phyloP scores from a whole-genome alignment of 2,888 invertebrate genomes.

The Limenitis camilla region DNA sequence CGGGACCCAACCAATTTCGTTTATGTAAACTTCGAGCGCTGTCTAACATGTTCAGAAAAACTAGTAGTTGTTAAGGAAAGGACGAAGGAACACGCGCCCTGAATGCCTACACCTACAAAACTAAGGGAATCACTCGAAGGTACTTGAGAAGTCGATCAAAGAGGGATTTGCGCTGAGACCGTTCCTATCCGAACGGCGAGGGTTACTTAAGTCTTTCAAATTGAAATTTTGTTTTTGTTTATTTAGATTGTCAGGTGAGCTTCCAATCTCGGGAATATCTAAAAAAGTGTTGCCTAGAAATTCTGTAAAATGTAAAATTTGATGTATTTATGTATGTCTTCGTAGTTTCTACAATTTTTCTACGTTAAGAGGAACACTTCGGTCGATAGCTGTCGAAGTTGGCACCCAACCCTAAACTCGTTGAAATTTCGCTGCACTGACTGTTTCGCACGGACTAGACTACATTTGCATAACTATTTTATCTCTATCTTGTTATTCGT shows the following conservation, averaged over 20 bases:
- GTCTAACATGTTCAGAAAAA: conserved; percentile 23
- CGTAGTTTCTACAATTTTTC: not conserved
- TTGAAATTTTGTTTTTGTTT: conserved; percentile 65
- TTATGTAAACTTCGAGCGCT: conserved; percentile 22
- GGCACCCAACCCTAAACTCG: conserved; percentile 34
- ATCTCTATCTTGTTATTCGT: conserved; percentile 37
- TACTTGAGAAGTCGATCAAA: conserved; percentile 57
- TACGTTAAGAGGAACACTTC: not conserved
- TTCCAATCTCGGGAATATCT: conserved; percentile 26
- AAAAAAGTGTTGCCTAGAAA: conserved; percentile 7
- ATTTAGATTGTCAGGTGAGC: conserved; percentile 49
- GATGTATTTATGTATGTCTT: not conserved
- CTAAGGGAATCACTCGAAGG: conserved; percentile 43
- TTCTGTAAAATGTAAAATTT: conserved; percentile 2
- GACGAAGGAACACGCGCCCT: conserved; percentile 32
- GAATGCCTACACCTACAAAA: conserved; percentile 45
- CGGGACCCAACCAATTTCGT: conserved; percentile 22
- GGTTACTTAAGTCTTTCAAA: conserved; percentile 46
- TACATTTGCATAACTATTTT: conserved; percentile 48
- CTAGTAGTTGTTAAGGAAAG: conserved; percentile 24
- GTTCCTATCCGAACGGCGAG: conserved; percentile 31
- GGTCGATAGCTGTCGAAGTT: conserved; percentile 24
- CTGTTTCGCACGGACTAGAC: conserved; percentile 31
- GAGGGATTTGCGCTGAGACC: conserved; percentile 56
- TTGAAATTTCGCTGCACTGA: conserved; percentile 30